phyloP scores from a whole-genome alignment of 2,888 invertebrate species.

The Heliconius sara region DNA sequence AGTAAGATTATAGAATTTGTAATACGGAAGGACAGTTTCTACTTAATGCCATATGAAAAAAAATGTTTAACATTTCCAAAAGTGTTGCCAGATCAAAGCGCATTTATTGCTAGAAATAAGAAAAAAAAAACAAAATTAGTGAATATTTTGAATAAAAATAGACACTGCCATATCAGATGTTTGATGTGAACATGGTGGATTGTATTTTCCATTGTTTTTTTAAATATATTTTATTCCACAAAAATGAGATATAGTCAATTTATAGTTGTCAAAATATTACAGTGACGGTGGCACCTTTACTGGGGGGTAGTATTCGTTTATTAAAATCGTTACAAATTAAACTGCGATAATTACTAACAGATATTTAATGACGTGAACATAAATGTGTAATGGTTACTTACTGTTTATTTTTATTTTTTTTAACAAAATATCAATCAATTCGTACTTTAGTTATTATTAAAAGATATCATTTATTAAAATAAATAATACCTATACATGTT shows the following conservation, averaged over 20 bases:
- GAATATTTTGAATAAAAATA: conserved; percentile 8
- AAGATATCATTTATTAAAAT: background rate
- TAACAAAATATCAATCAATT: background rate
- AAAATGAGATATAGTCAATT: no score
- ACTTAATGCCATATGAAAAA: conserved; percentile 12
- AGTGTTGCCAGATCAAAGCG: conserved; percentile 30
- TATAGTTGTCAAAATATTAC: background rate
- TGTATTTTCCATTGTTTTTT: background rate
- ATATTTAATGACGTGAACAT: background rate
- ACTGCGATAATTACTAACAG: conserved; percentile 10
- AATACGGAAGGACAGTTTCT: background rate
- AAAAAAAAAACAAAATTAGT: conserved; percentile 10
- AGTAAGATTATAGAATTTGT: conserved; percentile 3
- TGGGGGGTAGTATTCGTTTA: background rate
- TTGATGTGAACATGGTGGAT: background rate
- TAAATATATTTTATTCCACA: no score
- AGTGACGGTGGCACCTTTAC: background rate
- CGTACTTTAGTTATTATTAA: background rate
- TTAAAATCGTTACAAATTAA: conserved; percentile 4
- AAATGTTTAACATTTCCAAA: conserved; percentile 15
- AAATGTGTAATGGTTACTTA: background rate
- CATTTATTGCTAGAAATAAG: conserved; percentile 32
- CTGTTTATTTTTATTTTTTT: background rate
- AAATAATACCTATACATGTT: background rate
- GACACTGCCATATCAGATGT: conserved; percentile 21